Evolutionary conservation across 2,113 vertebrate genomes (phyloP), one percentile per base, ranked within the genome.

Genomic region (Lontra canadensis): DNA sequence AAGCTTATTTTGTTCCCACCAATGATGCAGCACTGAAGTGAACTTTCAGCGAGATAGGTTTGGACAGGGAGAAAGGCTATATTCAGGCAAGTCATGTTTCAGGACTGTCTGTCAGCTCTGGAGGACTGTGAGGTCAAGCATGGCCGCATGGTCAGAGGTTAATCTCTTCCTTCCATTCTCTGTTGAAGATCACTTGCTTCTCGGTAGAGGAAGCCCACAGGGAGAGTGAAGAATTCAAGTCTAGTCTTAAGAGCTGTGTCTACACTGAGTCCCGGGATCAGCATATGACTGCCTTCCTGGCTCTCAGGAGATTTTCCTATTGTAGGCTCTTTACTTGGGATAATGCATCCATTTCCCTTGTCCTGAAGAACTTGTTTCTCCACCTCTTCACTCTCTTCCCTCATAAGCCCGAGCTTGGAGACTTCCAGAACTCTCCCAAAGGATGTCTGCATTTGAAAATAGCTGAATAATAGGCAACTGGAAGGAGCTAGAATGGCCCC

Each of bases 351-450:
- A 1, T 88, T 85, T 86, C 49, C 59, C 11, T 95, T 6, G 31
- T 67, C 71, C 69, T 86, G 36, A 78, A 86, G 76, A 89, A 57
- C 6, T 69, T 74, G 1, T 49, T 67, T 90, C 92, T 76, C 67
- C 79, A 88, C 82, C 47, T 94, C 39, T 95, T 92, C 7, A 59
- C 86, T 94, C 87, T 52, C 47, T 91, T 71, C 31, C 49, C 47
- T 61, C 69, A 13, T 67, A 78, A 96, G 20, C n/a, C 55, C 21
- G 61, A 59, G 29, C 36, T 74, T 49, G 61, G 67, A 90, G 44
- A 74, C 61, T n/a, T 78, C 52, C 8, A 11, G 10, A n/a, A 55
- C 47, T 96, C 36, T 93, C 26, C 55, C 85, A 34, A 21, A 86
- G 17, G 44, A 59, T 49, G 36, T 92, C 83, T 90, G 29, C 29